A percentile compares a stretch with the other conserved stretches of the same genome.
Evolutionary conservation across 1,140 invertebrate species (phyloP).

Genomic region (Andrena cerasifolii): DNA sequence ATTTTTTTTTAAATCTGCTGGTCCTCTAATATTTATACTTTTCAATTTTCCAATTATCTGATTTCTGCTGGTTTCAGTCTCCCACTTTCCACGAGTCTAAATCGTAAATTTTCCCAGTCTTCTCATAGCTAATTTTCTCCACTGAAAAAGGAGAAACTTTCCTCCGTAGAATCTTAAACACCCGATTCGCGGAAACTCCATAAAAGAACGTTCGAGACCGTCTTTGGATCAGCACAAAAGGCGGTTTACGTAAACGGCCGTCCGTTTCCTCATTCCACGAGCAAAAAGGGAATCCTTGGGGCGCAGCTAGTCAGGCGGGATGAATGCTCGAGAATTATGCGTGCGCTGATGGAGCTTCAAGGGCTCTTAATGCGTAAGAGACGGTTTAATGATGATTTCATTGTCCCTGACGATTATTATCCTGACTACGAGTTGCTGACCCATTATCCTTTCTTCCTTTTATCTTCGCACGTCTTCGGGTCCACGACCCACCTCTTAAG

Average conservation of each 20-base stretch:
- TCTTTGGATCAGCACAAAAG: background rate
- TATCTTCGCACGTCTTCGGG: background rate
- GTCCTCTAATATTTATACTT: no score
- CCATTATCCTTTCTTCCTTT: constrained; percentile 16
- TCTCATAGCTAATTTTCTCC: no score
- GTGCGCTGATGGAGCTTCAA: constrained; percentile 48
- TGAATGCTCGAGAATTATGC: constrained; percentile 37
- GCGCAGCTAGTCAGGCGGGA: constrained; percentile 41
- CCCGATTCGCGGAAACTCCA: background rate
- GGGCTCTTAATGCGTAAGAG: constrained; percentile 60
- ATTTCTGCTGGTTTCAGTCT: no score
- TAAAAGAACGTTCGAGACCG: background rate
- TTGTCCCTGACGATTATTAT: constrained; percentile 41
- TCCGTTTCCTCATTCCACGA: constrained; percentile 9
- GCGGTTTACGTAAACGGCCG: background rate
- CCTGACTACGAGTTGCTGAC: constrained; percentile 11
- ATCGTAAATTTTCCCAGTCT: no score
- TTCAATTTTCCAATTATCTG: no score
- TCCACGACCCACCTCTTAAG: no score
- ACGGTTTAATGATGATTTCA: constrained; percentile 34
- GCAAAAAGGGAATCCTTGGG: background rate
- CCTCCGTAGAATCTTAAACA: background rate
- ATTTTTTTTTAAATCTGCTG: no score
- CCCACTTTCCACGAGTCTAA: no score
- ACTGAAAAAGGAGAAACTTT: no score